Base-by-base conservation (phyloP, 1,140 invertebrate species). In the Drosophila novamexicana region DNA sequence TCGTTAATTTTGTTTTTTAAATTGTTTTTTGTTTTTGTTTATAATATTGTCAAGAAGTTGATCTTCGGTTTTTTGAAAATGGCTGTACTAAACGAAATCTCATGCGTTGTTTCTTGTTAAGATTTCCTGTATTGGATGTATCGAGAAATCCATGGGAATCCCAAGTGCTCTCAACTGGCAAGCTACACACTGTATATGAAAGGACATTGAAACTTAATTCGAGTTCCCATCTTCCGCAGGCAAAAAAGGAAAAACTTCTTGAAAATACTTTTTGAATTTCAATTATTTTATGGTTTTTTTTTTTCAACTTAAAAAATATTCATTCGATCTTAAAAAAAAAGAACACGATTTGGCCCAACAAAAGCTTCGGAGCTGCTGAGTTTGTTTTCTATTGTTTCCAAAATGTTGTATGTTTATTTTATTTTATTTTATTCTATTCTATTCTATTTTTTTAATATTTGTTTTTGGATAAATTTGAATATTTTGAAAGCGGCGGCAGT, bases 51-150 rank as follows among this genome's bases (percentile, higher is more conserved):
- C 95, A 96, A 96, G 96, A 96, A 96, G 96, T 96, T 97, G 96
- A 96, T 96, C 96, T 96, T 96, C 96, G 95, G 96, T 96, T 96
- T 96, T 94, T 96, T 96, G 95, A 95, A 95, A 95, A 96, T 96
- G 95, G 94, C 95, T 96, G 94, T 95, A 93, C 93, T 94, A 75
- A 77, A 70, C 64, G 53, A 80, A 79, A 56, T 88, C 93, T 93
- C 53, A 50, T 50, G 91, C 92, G 47, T 75, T 70, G 16, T 37
- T 70, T 90, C 81, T 89, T 92, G 16, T 54, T 62, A 10, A 50
- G 16, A 34, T 34, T 45, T 53, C 36, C 22, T 29, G 50, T 49
- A 53, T 14, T 39, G 37, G 34, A 39, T 36, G 9, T 47, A 12
- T 18, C 16, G 1, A 52, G 45, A 22, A 53, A 40, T 67, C 34